Evolutionary conservation across 2,888 invertebrate species (phyloP).

Genomic region (Machimus rusticus): DNA sequence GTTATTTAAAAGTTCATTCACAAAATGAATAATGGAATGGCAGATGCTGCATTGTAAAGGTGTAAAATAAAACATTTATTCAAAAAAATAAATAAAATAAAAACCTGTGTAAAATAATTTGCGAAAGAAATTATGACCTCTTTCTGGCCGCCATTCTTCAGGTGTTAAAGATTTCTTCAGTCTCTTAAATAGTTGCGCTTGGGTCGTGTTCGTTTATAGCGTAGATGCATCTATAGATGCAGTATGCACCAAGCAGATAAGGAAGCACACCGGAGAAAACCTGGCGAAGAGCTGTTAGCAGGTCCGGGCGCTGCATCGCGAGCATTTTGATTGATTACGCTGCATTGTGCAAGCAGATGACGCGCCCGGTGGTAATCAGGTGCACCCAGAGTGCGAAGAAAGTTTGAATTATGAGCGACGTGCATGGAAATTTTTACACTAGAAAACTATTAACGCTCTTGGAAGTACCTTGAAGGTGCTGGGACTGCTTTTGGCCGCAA

Average conservation of each 20-base stretch:
- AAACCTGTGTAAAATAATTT: not conserved
- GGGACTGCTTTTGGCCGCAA: not conserved
- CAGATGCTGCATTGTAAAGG: too few relatives aligned
- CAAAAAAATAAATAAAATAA: too few relatives aligned
- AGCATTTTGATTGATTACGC: not conserved
- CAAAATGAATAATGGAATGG: too few relatives aligned
- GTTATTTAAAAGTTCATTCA: too few relatives aligned
- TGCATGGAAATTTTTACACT: not conserved
- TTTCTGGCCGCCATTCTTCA: not conserved
- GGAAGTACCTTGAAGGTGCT: not conserved
- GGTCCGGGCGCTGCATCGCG: not conserved
- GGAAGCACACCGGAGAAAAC: not conserved
- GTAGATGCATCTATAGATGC: not conserved
- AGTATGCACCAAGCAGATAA: not conserved
- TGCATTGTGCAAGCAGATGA: not conserved
- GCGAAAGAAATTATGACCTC: not conserved
- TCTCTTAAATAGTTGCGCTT: not conserved
- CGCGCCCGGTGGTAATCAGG: slow-evolving; percentile 22
- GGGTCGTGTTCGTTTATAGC: not conserved
- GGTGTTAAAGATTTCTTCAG: not conserved
- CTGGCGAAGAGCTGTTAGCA: not conserved
- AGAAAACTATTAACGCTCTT: not conserved
- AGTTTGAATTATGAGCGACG: slow-evolving; percentile 9
- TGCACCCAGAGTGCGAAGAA: slow-evolving; percentile 9
- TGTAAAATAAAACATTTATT: too few relatives aligned